A percentile compares a stretch with the other conserved stretches of the same genome.
phyloP scores from a whole-genome alignment of 2,797 vertebrate genomes.

The Xiphophorus birchmanni region DNA sequence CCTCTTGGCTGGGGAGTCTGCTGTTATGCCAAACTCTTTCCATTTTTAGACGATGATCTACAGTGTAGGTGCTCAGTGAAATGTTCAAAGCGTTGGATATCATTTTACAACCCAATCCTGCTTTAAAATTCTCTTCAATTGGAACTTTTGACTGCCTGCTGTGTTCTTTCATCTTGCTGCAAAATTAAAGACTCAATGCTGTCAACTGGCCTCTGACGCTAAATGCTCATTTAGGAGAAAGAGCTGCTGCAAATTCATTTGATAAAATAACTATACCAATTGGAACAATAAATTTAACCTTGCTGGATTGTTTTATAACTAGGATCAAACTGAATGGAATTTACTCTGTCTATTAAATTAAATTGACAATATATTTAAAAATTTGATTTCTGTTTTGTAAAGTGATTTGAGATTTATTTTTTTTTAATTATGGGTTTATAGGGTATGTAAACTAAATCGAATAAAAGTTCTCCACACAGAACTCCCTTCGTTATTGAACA shows the following conservation, averaged over 20 bases:
- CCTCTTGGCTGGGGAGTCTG: not conserved
- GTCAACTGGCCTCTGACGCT: not conserved
- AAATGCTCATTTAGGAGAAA: not conserved
- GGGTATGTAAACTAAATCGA: not conserved
- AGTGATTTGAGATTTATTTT: not conserved
- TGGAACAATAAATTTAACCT: not conserved
- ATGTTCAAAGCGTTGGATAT: not conserved
- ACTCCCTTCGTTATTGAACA: not conserved
- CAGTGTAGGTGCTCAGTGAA: not conserved
- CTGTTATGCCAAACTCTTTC: not conserved
- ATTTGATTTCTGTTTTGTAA: not conserved
- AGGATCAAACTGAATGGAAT: not conserved
- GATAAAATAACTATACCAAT: not conserved
- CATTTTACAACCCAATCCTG: not conserved
- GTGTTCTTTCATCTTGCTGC: not conserved
- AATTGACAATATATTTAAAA: not conserved
- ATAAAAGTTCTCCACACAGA: not conserved
- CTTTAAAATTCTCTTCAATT: not conserved
- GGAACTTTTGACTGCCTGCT: not conserved
- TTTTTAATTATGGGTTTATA: not conserved
- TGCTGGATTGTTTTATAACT: not conserved
- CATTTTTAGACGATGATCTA: not conserved
- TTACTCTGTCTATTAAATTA: not conserved
- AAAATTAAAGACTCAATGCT: not conserved
- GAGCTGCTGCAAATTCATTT: not conserved